phyloP scores from a whole-genome alignment of 37 sponge, comb jelly and placozoan species.

The Oscarella lobularis region DNA sequence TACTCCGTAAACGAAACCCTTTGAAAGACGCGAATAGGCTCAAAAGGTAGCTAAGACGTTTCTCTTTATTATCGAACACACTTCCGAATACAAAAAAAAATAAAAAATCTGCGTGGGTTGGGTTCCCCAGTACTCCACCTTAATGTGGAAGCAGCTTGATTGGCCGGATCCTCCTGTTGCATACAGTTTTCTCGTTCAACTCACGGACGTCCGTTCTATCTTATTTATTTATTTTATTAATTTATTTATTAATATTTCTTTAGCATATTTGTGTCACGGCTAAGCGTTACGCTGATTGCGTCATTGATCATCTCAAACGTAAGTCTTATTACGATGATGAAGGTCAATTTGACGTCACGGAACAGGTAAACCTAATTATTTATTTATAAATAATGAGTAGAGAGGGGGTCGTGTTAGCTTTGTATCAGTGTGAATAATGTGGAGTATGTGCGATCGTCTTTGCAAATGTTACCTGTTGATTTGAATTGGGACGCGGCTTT shows the following conservation, averaged over 20 bases:
- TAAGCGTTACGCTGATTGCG: neutral
- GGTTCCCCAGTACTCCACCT: too few species aligned
- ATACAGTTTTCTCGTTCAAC: neutral
- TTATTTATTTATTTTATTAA: too few species aligned
- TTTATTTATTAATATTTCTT: neutral
- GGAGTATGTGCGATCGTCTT: neutral
- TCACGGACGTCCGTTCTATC: neutral
- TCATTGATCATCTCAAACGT: neutral
- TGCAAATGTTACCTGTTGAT: neutral
- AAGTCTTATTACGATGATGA: neutral
- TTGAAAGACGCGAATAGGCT: too few species aligned
- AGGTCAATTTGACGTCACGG: conserved; percentile 2
- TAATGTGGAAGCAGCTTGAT: neutral
- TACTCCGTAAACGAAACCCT: too few species aligned
- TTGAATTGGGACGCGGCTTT: neutral
- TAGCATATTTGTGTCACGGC: neutral
- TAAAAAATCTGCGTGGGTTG: too few species aligned
- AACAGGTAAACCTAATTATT: too few species aligned
- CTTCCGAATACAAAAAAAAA: too few species aligned
- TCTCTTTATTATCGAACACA: too few species aligned
- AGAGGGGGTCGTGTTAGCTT: too few species aligned
- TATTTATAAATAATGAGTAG: too few species aligned
- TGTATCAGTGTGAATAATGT: neutral
- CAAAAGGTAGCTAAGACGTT: too few species aligned
- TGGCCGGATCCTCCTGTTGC: neutral